Conservation (phyloP, 2,888 invertebrate genomes). For the Danaus chrysippus region DNA sequence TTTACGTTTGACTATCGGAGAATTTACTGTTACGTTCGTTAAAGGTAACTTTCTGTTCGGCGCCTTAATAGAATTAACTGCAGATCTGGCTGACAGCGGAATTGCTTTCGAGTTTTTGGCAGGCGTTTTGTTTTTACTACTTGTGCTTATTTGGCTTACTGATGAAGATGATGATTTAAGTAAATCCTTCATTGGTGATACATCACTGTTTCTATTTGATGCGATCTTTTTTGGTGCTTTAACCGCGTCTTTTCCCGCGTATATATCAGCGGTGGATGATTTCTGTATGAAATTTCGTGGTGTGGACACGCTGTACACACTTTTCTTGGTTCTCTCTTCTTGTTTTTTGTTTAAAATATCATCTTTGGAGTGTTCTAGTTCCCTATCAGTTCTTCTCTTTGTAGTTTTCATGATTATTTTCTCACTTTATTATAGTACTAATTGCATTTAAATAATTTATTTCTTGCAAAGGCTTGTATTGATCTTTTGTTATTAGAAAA, state of each 20-base stretch:
- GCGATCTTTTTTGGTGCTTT: slow-evolving; percentile 52
- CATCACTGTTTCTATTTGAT: slow-evolving; percentile 35
- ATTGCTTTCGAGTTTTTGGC: slow-evolving; percentile 15
- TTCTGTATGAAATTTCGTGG: slow-evolving; percentile 54
- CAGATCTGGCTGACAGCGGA: slow-evolving; percentile 25
- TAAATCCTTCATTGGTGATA: slow-evolving; percentile 56
- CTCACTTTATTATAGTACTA: slow-evolving; percentile 5
- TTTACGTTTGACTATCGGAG: slow-evolving; percentile 52
- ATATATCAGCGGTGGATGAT: slow-evolving; percentile 58
- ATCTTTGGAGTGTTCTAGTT: slow-evolving; percentile 45
- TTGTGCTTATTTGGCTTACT: slow-evolving; percentile 40
- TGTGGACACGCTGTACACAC: slow-evolving; percentile 43
- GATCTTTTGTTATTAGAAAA: too few relatives aligned
- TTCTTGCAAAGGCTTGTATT: too few relatives aligned
- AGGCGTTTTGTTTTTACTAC: slow-evolving; percentile 24
- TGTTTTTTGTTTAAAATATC: slow-evolving; percentile 37
- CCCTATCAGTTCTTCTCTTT: slow-evolving; percentile 39
- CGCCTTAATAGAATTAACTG: slow-evolving; percentile 32
- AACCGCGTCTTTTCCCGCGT: slow-evolving; percentile 47
- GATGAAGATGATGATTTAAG: slow-evolving; percentile 57
- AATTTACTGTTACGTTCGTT: slow-evolving; percentile 58
- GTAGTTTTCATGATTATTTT: slow-evolving; percentile 18
- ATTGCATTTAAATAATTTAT: background rate
- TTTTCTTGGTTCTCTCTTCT: slow-evolving; percentile 55
- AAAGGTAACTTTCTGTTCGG: slow-evolving; percentile 40